Evolutionary conservation across 2,888 invertebrate species (phyloP), one percentile per base, ranked within the genome.

Genomic region (Himalopsyche anomala): DNA sequence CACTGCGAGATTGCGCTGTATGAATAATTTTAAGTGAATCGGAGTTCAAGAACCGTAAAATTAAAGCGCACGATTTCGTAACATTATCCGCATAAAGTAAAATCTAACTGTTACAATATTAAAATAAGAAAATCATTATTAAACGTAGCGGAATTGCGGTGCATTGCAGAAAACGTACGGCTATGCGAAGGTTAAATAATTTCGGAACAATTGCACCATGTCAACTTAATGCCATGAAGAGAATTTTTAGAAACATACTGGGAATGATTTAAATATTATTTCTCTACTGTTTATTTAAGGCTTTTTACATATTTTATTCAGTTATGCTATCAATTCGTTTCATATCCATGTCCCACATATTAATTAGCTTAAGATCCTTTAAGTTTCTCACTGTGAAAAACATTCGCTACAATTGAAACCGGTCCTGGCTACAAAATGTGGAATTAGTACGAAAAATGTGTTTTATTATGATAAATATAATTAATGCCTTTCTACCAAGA

Each of bases 21-120:
- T 69, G 86, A 85, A 85, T 86, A 86, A 83, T 86, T 86, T 85
- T 81, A 86, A 85, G 85, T 85, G 87, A 87, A 85, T 87, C 84
- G 80, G 86, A 85, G 87, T 87, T 88, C 85, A 88, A 88, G 87
- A 84, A 88, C 87, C 88, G 88, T 88, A 86, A 88, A 88, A 88
- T 88, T 88, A 87, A 86, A 88, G 86, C 83, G 85, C 88, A 88
- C 88, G 88, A 88, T 86, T 85, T 83, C 85, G 88, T 87, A 86
- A 87, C 87, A 86, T 88, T 88, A 87, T 88, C 87, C 86, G 88
- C 83, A 81, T 88, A 85, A 84, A 86, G 84, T 81, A 86, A 86
- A 86, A 86, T 62, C 84, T 86, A 86, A 86, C 86, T 86, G 86
- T 86, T 80, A 86, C 83, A 56, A 81, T 81, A 84, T 81, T 84